Conservation (phyloP, 2,113 vertebrate species). For the Seriola aureovittata region DNA sequence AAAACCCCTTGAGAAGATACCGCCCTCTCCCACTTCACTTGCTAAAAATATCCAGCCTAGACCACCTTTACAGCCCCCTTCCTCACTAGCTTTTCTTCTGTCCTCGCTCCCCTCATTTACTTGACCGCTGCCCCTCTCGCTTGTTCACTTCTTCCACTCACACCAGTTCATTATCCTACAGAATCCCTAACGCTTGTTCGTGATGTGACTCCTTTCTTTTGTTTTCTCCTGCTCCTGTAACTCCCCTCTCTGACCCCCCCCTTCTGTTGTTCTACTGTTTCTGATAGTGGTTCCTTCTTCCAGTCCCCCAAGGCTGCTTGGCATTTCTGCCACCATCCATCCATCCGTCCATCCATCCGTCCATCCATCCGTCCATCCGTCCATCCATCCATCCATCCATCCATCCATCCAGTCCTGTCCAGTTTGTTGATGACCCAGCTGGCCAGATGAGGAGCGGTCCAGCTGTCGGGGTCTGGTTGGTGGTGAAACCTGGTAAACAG, state of each 20-base stretch:
- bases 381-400: slow-evolving; percentile 13
- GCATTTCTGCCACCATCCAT: slow-evolving; percentile 15
- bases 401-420: slow-evolving; percentile 12
- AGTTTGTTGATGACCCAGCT: slow-evolving; percentile 31
- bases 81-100: slow-evolving; percentile 41
- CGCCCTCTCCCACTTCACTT: slow-evolving; percentile 75
- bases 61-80: slow-evolving; percentile 66
- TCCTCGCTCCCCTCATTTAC: not conserved
- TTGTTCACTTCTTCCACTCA: slow-evolving; percentile 42
- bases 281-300: not conserved
- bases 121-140: slow-evolving; percentile 3
- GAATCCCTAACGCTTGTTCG: not conserved
- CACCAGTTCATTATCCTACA: slow-evolving; percentile 31
- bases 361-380: not conserved
- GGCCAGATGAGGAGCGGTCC: slow-evolving; percentile 14
- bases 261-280: not conserved
- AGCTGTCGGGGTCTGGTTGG: slow-evolving; percentile 26
- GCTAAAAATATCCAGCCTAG: slow-evolving; percentile 83
- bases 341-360: not conserved
- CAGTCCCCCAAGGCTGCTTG: slow-evolving; percentile 19
- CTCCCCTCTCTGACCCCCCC: not conserved
- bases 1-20: slow-evolving; percentile 83
- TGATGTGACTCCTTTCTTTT: slow-evolving; percentile 14
- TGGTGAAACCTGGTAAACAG: slow-evolving; percentile 44
- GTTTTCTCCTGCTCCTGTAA: not conserved